Evolutionary conservation across 2,888 invertebrate genomes (phyloP).

Genomic region (Amiota mariae): DNA sequence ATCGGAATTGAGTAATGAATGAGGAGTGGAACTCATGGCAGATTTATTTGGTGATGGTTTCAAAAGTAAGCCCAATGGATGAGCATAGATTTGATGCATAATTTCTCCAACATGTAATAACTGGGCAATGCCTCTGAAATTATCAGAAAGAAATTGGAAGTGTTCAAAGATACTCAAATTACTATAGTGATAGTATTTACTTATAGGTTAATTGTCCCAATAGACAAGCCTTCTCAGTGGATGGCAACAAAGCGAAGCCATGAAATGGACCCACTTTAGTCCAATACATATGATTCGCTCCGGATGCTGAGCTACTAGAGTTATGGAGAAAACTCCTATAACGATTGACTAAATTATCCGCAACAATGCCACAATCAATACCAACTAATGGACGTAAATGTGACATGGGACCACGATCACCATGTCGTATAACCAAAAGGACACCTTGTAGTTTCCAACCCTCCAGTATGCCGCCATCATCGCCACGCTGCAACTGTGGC

Average conservation of each 20-base stretch:
- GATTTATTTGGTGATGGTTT: constrained; percentile 57
- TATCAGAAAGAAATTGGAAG: background rate
- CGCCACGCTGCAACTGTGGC: constrained; percentile 79
- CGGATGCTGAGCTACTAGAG: constrained; percentile 65
- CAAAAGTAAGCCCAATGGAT: constrained; percentile 68
- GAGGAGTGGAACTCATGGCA: constrained; percentile 64
- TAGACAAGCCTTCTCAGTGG: constrained; percentile 81
- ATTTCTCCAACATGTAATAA: constrained; percentile 85
- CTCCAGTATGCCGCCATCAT: constrained; percentile 78
- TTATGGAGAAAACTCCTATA: constrained; percentile 72
- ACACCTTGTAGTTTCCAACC: constrained; percentile 75
- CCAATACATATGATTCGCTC: constrained; percentile 80
- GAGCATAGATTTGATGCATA: constrained; percentile 77
- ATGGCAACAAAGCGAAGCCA: constrained; percentile 85
- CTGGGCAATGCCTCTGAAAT: constrained; percentile 82
- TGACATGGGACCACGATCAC: constrained; percentile 90
- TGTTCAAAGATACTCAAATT: background rate
- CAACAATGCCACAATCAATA: constrained; percentile 81
- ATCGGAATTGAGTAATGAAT: constrained; percentile 73
- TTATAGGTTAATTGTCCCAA: constrained; percentile 86
- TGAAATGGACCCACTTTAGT: constrained; percentile 87
- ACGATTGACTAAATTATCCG: constrained; percentile 72
- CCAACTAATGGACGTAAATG: constrained; percentile 85
- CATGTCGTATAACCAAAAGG: constrained; percentile 87
- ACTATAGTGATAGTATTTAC: constrained; percentile 59